These are phyloP conservation scores for Otus sunia DNA, from an alignment of 2,113 vertebrate genomes.

Conservation along the genomic window DNA sequence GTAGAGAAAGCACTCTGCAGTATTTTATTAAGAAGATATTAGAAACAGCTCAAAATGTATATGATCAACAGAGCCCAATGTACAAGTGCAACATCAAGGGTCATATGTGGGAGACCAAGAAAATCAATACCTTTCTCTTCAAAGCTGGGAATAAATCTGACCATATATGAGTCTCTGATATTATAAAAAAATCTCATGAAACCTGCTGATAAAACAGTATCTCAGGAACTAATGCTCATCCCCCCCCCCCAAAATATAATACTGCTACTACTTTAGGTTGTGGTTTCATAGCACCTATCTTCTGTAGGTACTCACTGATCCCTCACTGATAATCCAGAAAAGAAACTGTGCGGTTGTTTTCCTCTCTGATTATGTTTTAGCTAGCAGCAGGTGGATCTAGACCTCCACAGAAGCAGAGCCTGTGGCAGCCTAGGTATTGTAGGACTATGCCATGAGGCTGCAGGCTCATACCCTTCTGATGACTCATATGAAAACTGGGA, in stretches of 20 bases:
- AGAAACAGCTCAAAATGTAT: background rate
- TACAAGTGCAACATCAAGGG: background rate
- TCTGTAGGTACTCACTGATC: background rate
- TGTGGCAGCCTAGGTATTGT: background rate
- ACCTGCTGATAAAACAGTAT: background rate
- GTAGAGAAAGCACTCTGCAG: background rate
- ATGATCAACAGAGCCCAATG: background rate
- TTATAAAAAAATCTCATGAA: background rate
- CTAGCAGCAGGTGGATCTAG: background rate
- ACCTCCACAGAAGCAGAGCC: background rate
- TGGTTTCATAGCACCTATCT: background rate
- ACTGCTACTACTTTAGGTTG: background rate
- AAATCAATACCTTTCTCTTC: background rate
- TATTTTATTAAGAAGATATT: background rate
- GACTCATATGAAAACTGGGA: background rate
- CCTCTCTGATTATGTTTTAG: background rate
- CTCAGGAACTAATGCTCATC: background rate
- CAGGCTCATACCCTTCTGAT: background rate
- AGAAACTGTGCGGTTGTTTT: background rate
- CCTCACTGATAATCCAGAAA: background rate
- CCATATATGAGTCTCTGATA: background rate
- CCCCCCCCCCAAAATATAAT: too few relatives aligned
- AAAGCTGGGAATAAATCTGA: background rate
- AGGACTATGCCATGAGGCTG: background rate
- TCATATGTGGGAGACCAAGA: background rate